Evolutionary conservation across 1,140 invertebrate species (phyloP), one percentile per base, ranked within the genome.

Genomic region (Helicoverpa armigera): DNA sequence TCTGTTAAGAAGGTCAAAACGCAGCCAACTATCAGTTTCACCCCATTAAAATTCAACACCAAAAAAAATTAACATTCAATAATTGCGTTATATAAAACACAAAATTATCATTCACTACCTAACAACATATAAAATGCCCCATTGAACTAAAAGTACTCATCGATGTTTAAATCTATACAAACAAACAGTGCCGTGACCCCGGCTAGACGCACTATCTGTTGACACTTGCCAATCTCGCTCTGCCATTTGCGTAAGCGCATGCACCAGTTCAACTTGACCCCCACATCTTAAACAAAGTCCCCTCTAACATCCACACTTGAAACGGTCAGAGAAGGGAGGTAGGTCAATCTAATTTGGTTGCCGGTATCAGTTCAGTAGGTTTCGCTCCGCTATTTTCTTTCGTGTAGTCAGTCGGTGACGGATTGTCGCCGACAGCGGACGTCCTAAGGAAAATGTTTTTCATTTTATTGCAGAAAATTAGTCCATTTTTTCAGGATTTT

Each of bases 231-330:
- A 90, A 92, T 92, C 90, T 89, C 58, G 69, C 35, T 87, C 56
- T 87, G 82, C 51, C 90, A 93, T 94, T 93, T 94, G 91, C 93
- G 93, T 93, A 94, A 93, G 91, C 88, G 83, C 79, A 82, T 81
- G 85, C 13, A 85, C 92, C 88, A 91, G 2, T 67, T 2, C 83
- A 85, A 69, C 1, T 80, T 70, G 90, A 90, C 29, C 87, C 73
- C 23, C 72, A 53, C 23, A 18, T 12, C 10, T 12, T 29, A 69
- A 65, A 61, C 43, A 35, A 53, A 23, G 4, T 2, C 48, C 13
- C 23, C 58, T 53, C 3, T 18, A 11, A 54, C 61, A n/a, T 16
- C 50, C 16, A n/a, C 11, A 43, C 67, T 12, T 69, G 65, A 67
- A 35, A 54, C 29, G 70, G n/a, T 50, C 65, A 13, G 56, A 48